Base-by-base conservation (phyloP, 1,140 invertebrate genomes). In the Cyclina sinensis region DNA sequence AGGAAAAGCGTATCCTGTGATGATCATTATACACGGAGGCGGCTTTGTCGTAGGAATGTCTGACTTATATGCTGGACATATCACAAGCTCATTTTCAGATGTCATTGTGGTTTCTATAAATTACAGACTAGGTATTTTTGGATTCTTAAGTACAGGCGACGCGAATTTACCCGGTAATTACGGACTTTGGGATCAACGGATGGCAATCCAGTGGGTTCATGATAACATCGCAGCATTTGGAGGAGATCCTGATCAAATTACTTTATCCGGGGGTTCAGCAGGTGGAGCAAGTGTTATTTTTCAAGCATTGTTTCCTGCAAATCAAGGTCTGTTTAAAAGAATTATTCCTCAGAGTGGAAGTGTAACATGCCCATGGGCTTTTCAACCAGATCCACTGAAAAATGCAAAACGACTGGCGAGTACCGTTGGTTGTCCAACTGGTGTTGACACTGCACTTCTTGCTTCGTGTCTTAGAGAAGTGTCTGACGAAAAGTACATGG, bases 1-100 rank as follows among this genome's bases (percentile, higher is more conserved):
- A 16, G 24, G 14, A n/a, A 30, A 43, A 1, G 48, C 83, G 85
- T 37, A 37, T 21, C 81, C 81, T 16, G 98, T 99, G 24, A 97
- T 99, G 97, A 97, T 99, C 32, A 99, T 98, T 98, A 97, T 99
- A 86, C 99, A 98, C 95, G 99, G 99, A 54, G 99, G 99, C 70
- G 98, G 98, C 9, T 99, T 99, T 96, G 98, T 98, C 94, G 48
- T 30, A 32, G 98, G 99, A 30, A 97, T 98, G 18, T 97, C 98
- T 37, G 98, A 99, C 94, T 97, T 99, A 12, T 99, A 99, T 95
- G 98, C 99, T 96, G 98, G 97, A 86, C 95, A 90, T 16, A 74
- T 96, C 89, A 95, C 99, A 30, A 98, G 98, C 0, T 97, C 98
- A n/a, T 86, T 91, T 37, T 91, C 90, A 24, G 97, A 99, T 92